Base-by-base conservation (phyloP, 2,113 vertebrate species). In the Lepisosteus oculatus region DNA sequence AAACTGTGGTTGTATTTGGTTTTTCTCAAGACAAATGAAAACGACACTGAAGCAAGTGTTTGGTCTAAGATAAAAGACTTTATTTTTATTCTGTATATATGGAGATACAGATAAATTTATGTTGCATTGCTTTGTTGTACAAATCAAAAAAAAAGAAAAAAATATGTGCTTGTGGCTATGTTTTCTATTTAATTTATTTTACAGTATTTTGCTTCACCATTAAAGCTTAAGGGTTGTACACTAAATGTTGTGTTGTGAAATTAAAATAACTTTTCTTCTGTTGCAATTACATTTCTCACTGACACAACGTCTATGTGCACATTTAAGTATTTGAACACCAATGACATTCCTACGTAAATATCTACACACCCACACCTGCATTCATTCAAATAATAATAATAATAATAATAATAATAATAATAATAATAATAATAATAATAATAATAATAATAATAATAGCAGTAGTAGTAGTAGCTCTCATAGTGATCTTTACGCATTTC, bases 121-220 rank as follows among this genome's bases (percentile, higher is more conserved):
- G 80, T 86, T 86, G 87, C 84, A 77, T 90, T 92, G 88, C 85
- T 88, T 89, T 83, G 85, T 93, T 92, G 90, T 93, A 88, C 90
- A 93, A 92, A 84, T 93, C 90, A 85, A 89, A 86, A 93, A 93
- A 17, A 29, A 29, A 29, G 29, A 29, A 29, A 29, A 29, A 29
- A 29, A 29, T 81, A 89, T 85, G 84, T 93, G 90, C 91, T 88
- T 93, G 90, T 93, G 92, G 86, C 85, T 90, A 88, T 83, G 81
- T 87, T 89, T 90, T 87, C 77, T 89, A 92, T 90, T 86, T 95
- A 94, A 95, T 95, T 96, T 96, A 96, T 95, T 95, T 90, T 88
- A 89, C 85, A 81, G 83, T 94, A 90, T 92, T 92, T 81, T 89
- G 91, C 87, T 92, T 93, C 90, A 90, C 90, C 92, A 93, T 88